These are phyloP conservation scores for Strongylocentrotus purpuratus DNA, from an alignment of 35 echinoderm and acorn worm species.

Conservation along the genomic window DNA sequence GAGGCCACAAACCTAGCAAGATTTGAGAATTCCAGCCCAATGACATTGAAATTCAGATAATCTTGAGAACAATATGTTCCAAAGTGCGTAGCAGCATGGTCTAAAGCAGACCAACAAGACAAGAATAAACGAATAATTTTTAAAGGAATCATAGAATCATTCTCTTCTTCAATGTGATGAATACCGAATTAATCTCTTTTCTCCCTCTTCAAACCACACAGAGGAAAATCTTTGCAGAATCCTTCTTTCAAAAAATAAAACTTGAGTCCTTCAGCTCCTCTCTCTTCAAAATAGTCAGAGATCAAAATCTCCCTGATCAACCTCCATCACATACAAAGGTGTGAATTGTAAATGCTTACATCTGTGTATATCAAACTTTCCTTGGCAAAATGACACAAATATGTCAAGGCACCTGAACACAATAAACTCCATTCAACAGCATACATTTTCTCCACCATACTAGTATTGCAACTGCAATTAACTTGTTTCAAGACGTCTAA, in stretches of 20 bases:
- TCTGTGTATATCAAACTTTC: background rate
- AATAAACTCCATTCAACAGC: background rate
- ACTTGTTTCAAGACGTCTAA: background rate
- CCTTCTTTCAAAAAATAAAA: background rate
- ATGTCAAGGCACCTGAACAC: background rate
- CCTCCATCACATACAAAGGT: background rate
- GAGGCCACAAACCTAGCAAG: background rate
- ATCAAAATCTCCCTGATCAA: too few species aligned
- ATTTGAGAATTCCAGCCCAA: background rate
- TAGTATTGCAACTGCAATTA: background rate
- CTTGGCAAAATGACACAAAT: background rate
- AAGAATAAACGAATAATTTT: background rate
- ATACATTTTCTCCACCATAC: background rate
- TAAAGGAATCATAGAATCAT: background rate
- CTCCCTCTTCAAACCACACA: background rate
- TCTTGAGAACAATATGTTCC: background rate
- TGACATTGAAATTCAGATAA: background rate
- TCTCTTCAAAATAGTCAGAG: too few species aligned
- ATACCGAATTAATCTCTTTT: background rate
- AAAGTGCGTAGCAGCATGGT: background rate
- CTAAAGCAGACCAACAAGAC: background rate
- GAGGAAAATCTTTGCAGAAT: background rate
- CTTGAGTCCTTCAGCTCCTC: background rate
- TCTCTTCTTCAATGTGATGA: slow-evolving; percentile 12
- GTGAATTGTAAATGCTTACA: background rate